Evolutionary conservation across 2,888 invertebrate genomes (phyloP).

Genomic region (Nymphalis urticae): DNA sequence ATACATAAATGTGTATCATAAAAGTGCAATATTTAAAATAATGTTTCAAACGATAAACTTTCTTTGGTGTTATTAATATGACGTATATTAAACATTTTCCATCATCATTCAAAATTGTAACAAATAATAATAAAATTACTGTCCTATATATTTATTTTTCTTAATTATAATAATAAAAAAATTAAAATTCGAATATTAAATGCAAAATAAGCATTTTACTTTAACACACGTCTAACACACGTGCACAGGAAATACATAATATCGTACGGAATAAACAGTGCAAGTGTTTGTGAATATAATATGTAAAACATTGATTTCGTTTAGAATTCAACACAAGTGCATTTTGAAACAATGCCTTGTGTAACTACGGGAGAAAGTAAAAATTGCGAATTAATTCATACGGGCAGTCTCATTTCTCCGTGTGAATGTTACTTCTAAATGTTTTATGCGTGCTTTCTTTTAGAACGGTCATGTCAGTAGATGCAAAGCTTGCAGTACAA

Average conservation of each 20-base stretch:
- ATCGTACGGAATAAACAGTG: neutral
- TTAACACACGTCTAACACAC: too few relatives aligned
- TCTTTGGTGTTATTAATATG: too few relatives aligned
- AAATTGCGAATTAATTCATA: conserved; percentile 31
- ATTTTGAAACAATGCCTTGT: conserved; percentile 32
- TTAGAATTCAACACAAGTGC: conserved; percentile 29
- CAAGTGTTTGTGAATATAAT: conserved; percentile 17
- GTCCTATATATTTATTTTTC: too few relatives aligned
- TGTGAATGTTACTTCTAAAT: conserved; percentile 17
- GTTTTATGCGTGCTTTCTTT: conserved; percentile 18
- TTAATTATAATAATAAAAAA: too few relatives aligned
- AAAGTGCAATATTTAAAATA: too few relatives aligned
- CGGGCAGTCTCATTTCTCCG: conserved; percentile 21
- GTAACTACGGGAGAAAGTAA: conserved; percentile 32
- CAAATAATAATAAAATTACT: too few relatives aligned
- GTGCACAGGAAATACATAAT: neutral
- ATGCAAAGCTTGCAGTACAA: neutral
- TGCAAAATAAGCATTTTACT: too few relatives aligned
- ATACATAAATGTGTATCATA: too few relatives aligned
- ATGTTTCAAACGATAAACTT: too few relatives aligned
- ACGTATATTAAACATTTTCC: too few relatives aligned
- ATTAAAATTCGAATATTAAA: too few relatives aligned
- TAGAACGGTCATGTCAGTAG: neutral
- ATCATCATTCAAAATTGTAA: too few relatives aligned
- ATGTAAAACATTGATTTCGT: conserved; percentile 2